A percentile compares a stretch with the other conserved stretches of the same genome.
phyloP scores from a whole-genome alignment of 1,140 invertebrate genomes.

The Hycleus cichorii region DNA sequence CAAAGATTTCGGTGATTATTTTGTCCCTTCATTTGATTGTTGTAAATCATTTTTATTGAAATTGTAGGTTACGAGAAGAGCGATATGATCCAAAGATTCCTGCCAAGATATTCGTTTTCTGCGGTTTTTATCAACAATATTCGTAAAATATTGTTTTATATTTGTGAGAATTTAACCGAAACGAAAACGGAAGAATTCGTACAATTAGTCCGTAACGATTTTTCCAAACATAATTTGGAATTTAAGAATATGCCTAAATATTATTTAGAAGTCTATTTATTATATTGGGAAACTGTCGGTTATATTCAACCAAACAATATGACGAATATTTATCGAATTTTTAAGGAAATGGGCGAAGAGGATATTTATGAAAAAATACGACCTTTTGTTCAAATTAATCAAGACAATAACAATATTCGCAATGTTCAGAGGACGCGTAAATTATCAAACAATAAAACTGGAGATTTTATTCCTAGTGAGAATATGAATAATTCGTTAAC shows the following conservation, averaged over 20 bases:
- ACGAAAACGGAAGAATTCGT: slow-evolving; percentile 21
- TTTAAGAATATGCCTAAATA: slow-evolving; percentile 4
- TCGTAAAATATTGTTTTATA: slow-evolving; percentile 24
- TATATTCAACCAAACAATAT: slow-evolving; percentile 21
- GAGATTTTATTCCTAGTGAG: not conserved
- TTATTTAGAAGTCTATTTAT: slow-evolving; percentile 30
- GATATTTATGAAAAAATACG: slow-evolving; percentile 11
- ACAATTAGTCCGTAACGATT: slow-evolving; percentile 12
- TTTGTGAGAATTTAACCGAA: slow-evolving; percentile 26
- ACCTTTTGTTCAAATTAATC: not conserved
- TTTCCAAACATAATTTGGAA: slow-evolving; percentile 10
- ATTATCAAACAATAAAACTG: slow-evolving; percentile 6
- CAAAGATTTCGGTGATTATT: slow-evolving; percentile 13
- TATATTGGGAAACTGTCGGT: slow-evolving; percentile 25
- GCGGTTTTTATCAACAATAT: slow-evolving; percentile 18
- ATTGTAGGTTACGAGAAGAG: slow-evolving; percentile 16
- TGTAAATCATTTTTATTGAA: too few species aligned
- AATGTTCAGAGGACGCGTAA: too few species aligned
- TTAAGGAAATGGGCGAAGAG: slow-evolving; percentile 28
- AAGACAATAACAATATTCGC: not conserved
- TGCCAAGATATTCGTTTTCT: slow-evolving; percentile 15
- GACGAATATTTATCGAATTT: slow-evolving; percentile 16
- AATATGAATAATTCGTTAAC: not conserved
- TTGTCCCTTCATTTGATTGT: too few species aligned
- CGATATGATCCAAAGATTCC: slow-evolving; percentile 16